Evolutionary conservation across 2,113 vertebrate species (phyloP).

Genomic region (Paradoxurus hermaphroditus): DNA sequence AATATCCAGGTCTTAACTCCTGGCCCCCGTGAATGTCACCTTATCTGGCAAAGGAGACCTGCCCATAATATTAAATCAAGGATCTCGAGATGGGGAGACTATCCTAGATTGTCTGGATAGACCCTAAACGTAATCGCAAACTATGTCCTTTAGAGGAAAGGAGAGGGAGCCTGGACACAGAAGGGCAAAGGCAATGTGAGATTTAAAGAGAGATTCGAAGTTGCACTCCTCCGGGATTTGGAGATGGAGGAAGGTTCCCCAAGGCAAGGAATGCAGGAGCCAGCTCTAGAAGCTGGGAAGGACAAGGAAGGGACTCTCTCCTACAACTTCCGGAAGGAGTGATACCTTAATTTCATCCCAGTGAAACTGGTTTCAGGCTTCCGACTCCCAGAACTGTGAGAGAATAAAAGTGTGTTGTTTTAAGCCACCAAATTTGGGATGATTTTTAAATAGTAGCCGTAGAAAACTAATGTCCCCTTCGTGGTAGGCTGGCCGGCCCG

Average conservation of each 20-base stretch:
- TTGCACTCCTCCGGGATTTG: background rate
- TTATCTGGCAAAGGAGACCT: background rate
- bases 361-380: background rate
- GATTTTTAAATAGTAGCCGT: background rate
- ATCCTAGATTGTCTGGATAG: background rate
- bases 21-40: background rate
- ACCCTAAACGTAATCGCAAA: background rate
- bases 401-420: background rate
- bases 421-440: background rate
- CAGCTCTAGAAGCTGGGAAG: background rate
- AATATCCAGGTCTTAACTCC: background rate
- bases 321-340: background rate
- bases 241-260: background rate
- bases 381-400: background rate
- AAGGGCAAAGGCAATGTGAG: background rate
- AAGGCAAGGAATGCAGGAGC: background rate
- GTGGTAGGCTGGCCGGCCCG: background rate
- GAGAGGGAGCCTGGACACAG: too few species aligned
- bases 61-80: background rate
- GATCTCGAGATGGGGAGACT: background rate
- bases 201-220: background rate
- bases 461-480: background rate
- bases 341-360: background rate
- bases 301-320: background rate
- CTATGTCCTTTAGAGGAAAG: background rate